Evolutionary conservation across 2,113 vertebrate genomes (phyloP), one percentile per base, ranked within the genome.

Genomic region (Gnathonemus echidnorhynchus): DNA sequence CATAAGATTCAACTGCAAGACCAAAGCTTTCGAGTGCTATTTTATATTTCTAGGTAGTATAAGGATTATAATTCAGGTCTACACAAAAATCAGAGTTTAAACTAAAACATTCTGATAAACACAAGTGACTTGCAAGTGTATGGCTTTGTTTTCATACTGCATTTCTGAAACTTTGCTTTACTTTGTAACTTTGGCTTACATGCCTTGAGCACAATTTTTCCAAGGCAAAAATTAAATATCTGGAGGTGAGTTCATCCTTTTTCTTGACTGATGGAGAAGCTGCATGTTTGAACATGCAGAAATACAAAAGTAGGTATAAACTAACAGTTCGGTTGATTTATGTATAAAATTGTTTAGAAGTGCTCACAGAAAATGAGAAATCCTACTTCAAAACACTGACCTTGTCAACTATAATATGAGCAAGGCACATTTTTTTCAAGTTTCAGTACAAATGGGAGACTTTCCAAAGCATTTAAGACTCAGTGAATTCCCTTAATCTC

Each of bases 351-450:
- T 66, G n/a, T 70, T 70, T 70, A 27, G 17, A 46, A 50, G 13
- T 21, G 50, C 48, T 53, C 15, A 80, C 42, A 74, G 42, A 42
- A 53, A 21, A 87, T 13, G 31, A 10, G 17, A 52, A 21, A 80
- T 77, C 9, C 45, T 88, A 39, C 66, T 52, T 31, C 42, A 49
- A 77, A 50, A 31, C 42, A 27, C 7, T 56, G 50, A 0, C 86
- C 86, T 39, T n/a, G 17, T 17, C 35, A 88, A 35, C 5, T 11
- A 66, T 52, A 53, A 19, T 31, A 10, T 9, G 80, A 89, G 45
- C 77, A 89, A 89, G 89, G 89, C 77, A 85, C 89, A 84, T 52
- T 42, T 50, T 50, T 89, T 19, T 89, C 19, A 17, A n/a, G 31
- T 89, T 84, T 46, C 48, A 49, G 7, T 77, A 83, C 1, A 89